Conservation (phyloP, 2,888 invertebrate species). For the Clostera curtula region DNA sequence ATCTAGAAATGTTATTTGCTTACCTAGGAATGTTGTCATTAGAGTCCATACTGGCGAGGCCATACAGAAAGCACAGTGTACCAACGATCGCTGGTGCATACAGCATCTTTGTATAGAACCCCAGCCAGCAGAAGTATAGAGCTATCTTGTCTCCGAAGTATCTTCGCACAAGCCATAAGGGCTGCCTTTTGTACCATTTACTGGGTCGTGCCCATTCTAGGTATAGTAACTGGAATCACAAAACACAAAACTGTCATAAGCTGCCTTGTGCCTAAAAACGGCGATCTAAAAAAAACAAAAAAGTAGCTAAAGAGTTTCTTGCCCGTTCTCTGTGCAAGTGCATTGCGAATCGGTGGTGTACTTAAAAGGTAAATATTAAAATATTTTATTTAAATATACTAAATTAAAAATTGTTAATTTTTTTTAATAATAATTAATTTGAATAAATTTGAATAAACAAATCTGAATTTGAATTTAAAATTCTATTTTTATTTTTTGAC, state of each 20-base stretch:
- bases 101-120: slow-evolving; percentile 93
- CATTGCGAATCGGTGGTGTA: too few relatives aligned
- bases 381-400: too few relatives aligned
- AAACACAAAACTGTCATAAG: background rate
- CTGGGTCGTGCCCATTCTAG: slow-evolving; percentile 93
- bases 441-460: too few relatives aligned
- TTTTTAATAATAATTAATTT: too few relatives aligned
- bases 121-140: slow-evolving; percentile 94
- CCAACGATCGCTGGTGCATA: slow-evolving; percentile 92
- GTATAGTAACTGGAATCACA: slow-evolving; percentile 85
- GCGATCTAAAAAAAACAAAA: too few relatives aligned
- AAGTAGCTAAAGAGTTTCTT: too few relatives aligned
- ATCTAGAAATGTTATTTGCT: slow-evolving; percentile 7
- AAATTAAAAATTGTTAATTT: too few relatives aligned
- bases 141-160: slow-evolving; percentile 96
- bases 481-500: too few relatives aligned
- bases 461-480: too few relatives aligned
- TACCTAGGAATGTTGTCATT: slow-evolving; percentile 87
- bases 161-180: slow-evolving; percentile 88
- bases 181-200: slow-evolving; percentile 95
- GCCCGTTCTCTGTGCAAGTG: too few relatives aligned
- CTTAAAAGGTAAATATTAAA: too few relatives aligned
- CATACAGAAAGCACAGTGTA: slow-evolving; percentile 89
- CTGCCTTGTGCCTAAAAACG: too few relatives aligned
- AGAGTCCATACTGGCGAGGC: slow-evolving; percentile 86